Conservation (phyloP, 2,888 invertebrate species). For the Blastobasis adustella region DNA sequence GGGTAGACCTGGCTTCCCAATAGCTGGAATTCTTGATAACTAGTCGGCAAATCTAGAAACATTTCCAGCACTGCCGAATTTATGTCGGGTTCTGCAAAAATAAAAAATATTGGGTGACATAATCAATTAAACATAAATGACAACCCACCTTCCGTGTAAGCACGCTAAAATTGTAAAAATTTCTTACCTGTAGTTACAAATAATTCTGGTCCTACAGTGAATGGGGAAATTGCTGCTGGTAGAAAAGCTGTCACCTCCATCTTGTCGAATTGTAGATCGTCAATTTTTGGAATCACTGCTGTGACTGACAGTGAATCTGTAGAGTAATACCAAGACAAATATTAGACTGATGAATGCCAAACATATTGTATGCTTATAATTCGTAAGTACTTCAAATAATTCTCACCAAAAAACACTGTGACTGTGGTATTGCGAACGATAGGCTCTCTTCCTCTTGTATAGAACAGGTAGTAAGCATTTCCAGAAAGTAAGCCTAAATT, state of each 20-base stretch:
- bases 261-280: constrained; percentile 13
- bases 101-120: neutral
- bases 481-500: neutral
- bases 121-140: no score
- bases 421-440: no score
- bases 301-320: neutral
- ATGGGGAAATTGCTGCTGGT: neutral
- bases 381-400: no score
- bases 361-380: no score
- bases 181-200: neutral
- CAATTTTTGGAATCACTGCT: constrained; percentile 8
- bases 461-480: neutral
- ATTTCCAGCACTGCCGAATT: neutral
- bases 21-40: constrained; percentile 2
- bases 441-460: neutral
- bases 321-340: no score
- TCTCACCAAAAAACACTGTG: no score
- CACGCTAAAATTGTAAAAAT: no score
- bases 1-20: constrained; percentile 5
- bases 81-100: constrained; percentile 2
- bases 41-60: neutral
- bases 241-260: constrained; percentile 1
- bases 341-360: no score
- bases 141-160: no score
- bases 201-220: neutral